Percentiles rank a stretch among this genome's conserved stretches.
phyloP scores from a whole-genome alignment of 2,888 invertebrate genomes.

The Cosmopolites sordidus region DNA sequence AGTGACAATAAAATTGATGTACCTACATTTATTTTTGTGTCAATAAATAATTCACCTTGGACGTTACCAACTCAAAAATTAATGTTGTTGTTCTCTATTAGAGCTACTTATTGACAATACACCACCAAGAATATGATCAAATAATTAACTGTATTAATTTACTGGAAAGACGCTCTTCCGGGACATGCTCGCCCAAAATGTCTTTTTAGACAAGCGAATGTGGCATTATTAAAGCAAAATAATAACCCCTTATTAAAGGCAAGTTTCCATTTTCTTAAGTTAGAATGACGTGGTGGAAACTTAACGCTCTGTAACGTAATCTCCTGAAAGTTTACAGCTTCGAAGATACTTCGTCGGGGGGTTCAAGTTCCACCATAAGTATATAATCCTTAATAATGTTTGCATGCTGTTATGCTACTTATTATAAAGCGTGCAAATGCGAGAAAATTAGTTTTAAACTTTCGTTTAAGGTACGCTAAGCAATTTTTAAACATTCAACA shows the following conservation, averaged over 20 bases:
- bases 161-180: too few relatives aligned
- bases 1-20: too few relatives aligned
- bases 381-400: slow-evolving; percentile 18
- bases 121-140: too few relatives aligned
- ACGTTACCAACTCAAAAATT: too few relatives aligned
- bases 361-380: slow-evolving; percentile 19
- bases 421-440: slow-evolving; percentile 6
- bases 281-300: slow-evolving; percentile 19
- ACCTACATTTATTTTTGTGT: too few relatives aligned
- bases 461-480: not conserved
- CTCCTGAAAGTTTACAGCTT: slow-evolving; percentile 18
- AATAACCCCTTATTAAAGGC: slow-evolving; percentile 24
- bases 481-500: slow-evolving; percentile 1
- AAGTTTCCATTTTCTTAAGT: slow-evolving; percentile 25
- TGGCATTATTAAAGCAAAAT: slow-evolving; percentile 12
- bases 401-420: slow-evolving; percentile 4
- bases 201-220: not conserved
- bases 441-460: slow-evolving; percentile 5
- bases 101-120: too few relatives aligned
- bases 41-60: too few relatives aligned
- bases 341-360: slow-evolving; percentile 6
- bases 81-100: too few relatives aligned
- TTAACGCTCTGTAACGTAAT: slow-evolving; percentile 25
- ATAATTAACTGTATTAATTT: too few relatives aligned
- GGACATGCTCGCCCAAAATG: not conserved